Conservation (phyloP, 1,140 invertebrate species). For the Lycorma delicatula region DNA sequence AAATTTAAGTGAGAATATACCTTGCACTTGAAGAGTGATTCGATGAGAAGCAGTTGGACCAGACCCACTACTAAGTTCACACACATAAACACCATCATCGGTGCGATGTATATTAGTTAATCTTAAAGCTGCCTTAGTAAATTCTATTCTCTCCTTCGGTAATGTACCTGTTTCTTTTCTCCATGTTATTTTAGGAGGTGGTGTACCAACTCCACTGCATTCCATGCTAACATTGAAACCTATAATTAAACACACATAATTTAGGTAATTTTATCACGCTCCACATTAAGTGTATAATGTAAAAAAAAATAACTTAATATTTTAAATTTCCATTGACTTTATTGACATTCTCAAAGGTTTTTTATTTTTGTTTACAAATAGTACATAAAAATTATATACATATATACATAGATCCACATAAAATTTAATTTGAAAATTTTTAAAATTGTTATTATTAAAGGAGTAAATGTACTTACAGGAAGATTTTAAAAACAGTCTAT, state of each 20-base stretch:
- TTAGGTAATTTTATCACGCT: slow-evolving; percentile 24
- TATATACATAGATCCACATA: too few species aligned
- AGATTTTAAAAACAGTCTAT: too few species aligned
- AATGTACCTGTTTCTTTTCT: slow-evolving; percentile 37
- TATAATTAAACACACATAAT: slow-evolving; percentile 29
- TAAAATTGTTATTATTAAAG: too few species aligned
- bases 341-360: too few species aligned
- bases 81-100: slow-evolving; percentile 64
- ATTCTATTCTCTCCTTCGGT: slow-evolving; percentile 34
- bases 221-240: slow-evolving; percentile 54
- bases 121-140: slow-evolving; percentile 53
- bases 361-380: too few species aligned
- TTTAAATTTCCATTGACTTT: background rate
- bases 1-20: too few species aligned
- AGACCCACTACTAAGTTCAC: slow-evolving; percentile 44
- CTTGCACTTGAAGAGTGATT: slow-evolving; percentile 42
- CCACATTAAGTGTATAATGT: too few species aligned
- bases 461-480: too few species aligned
- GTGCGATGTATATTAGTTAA: slow-evolving; percentile 48
- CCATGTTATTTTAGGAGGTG: slow-evolving; percentile 49
- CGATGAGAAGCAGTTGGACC: slow-evolving; percentile 38
- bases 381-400: too few species aligned
- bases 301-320: background rate
- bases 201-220: slow-evolving; percentile 51
- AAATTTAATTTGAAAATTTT: too few species aligned